Evolutionary conservation across 2,888 invertebrate genomes (phyloP).

Genomic region (Hyposoter didymator): DNA sequence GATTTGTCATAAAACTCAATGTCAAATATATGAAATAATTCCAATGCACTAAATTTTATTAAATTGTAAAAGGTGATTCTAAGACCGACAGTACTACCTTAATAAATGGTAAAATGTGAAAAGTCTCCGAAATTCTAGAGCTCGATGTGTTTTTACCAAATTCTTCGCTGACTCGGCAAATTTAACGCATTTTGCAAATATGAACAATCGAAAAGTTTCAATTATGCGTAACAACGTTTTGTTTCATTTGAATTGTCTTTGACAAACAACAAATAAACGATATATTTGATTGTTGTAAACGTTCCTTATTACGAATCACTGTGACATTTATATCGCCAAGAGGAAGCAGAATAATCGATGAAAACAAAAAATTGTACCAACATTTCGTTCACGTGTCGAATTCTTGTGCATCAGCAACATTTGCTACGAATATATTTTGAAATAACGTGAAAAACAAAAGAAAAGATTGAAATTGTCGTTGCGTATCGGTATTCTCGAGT

Average conservation of each 20-base stretch:
- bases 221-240: background rate
- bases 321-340: background rate
- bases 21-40: too few relatives aligned
- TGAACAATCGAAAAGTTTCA: too few relatives aligned
- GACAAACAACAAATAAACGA: background rate
- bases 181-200: background rate
- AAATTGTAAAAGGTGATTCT: too few relatives aligned
- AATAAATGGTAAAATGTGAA: background rate
- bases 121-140: background rate
- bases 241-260: background rate
- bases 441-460: conserved; percentile 6
- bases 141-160: background rate
- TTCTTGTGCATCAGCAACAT: background rate
- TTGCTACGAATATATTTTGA: conserved; percentile 1
- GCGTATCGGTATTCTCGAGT: conserved; percentile 43
- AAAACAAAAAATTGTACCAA: background rate
- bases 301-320: background rate
- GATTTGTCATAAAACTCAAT: too few relatives aligned
- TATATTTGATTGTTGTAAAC: background rate
- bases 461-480: conserved; percentile 31
- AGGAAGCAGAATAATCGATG: background rate
- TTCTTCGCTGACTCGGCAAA: background rate
- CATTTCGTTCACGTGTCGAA: background rate
- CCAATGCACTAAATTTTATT: too few relatives aligned
- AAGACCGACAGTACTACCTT: too few relatives aligned